A percentile compares a stretch with the other conserved stretches of the same genome.
Conservation (phyloP, 2,113 vertebrate genomes). For the Oreochromis aureus region DNA sequence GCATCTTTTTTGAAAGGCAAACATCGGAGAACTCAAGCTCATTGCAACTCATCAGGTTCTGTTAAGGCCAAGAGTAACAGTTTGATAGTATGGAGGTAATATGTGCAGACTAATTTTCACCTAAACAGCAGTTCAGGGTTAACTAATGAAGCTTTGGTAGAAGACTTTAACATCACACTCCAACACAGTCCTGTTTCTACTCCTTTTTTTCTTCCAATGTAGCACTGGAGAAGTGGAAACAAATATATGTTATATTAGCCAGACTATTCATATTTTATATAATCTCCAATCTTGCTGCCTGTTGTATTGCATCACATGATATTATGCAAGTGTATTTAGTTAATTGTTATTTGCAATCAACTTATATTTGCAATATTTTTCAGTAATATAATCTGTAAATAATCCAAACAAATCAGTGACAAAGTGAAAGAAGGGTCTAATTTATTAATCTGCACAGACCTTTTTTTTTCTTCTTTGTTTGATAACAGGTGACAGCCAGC, state of each 20-base stretch:
- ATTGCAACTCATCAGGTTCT: background rate
- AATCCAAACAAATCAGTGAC: background rate
- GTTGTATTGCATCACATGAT: background rate
- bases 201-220: background rate
- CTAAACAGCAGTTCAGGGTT: background rate
- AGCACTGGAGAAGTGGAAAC: background rate
- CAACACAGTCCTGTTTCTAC: background rate
- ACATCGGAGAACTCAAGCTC: slow-evolving; percentile 8
- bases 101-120: background rate
- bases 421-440: background rate
- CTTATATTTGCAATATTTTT: too few relatives aligned
- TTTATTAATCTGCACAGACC: background rate
- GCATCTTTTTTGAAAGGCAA: slow-evolving; percentile 28
- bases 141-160: background rate
- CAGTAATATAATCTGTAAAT: background rate
- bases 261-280: background rate
- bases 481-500: background rate
- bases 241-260: background rate
- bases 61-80: background rate
- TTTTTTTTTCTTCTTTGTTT: background rate
- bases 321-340: background rate
- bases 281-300: background rate
- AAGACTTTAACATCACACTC: background rate
- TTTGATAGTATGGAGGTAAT: background rate
- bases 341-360: background rate